Evolutionary conservation across 2,888 invertebrate species (phyloP).

Genomic region (Epinotia bilunana): DNA sequence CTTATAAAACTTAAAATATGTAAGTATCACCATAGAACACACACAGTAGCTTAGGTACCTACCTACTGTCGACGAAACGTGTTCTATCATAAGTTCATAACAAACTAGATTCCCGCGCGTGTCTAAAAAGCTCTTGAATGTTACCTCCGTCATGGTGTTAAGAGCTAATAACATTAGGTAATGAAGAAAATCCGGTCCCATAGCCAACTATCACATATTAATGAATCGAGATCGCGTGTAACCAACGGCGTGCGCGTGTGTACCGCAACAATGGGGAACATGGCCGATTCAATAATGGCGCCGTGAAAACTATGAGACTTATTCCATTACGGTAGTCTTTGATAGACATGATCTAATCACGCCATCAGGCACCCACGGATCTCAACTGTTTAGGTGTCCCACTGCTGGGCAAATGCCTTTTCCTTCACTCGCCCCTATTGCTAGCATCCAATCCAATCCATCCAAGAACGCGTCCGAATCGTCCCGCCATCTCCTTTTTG

Average conservation of each 20-base stretch:
- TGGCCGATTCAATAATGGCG: slow-evolving; percentile 61
- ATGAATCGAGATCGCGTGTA: slow-evolving; percentile 65
- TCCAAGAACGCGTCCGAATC: no score
- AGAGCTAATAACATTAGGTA: slow-evolving; percentile 16
- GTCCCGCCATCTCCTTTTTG: no score
- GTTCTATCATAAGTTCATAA: not conserved
- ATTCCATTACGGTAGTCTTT: slow-evolving; percentile 67
- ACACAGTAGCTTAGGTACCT: no score
- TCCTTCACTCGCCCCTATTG: no score
- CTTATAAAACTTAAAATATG: no score
- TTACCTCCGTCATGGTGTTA: slow-evolving; percentile 17
- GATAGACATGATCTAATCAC: slow-evolving; percentile 46
- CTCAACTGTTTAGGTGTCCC: no score
- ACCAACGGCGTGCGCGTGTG: slow-evolving; percentile 54
- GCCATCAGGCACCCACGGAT: slow-evolving; percentile 28
- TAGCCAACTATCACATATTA: slow-evolving; percentile 48
- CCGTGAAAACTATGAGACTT: slow-evolving; percentile 62
- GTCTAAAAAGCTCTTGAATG: slow-evolving; percentile 10
- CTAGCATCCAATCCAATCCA: no score
- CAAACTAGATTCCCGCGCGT: slow-evolving; percentile 11
- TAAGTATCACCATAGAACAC: no score
- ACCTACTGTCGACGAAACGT: not conserved
- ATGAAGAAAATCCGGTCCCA: slow-evolving; percentile 28
- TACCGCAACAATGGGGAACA: slow-evolving; percentile 64
- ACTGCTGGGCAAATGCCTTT: no score